Percentiles rank a stretch among this genome's conserved stretches.
Conservation (phyloP, 2,888 invertebrate genomes). For the Amblyteles armatorius region DNA sequence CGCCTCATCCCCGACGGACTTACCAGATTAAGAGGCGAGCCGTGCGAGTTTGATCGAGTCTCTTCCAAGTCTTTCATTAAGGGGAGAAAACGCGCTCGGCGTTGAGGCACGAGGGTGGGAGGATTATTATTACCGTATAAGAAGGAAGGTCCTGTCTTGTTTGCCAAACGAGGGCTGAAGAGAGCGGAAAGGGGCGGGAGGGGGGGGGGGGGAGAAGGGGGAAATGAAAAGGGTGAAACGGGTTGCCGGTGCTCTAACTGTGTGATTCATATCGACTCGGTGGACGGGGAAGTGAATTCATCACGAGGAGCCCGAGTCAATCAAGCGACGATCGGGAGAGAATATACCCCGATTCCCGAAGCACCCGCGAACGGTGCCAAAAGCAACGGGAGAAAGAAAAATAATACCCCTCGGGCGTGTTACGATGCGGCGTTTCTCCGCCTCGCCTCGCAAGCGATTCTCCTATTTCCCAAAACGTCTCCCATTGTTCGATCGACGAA, state of each 20-base stretch:
- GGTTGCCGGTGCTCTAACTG: conserved; percentile 69
- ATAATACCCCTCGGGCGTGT: conserved; percentile 15
- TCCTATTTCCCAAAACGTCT: conserved; percentile 82
- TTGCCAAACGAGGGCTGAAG: conserved; percentile 81
- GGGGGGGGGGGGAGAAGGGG: conserved; percentile 7
- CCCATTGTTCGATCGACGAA: conserved; percentile 78
- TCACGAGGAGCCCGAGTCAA: conserved; percentile 67
- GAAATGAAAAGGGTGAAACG: conserved; percentile 76
- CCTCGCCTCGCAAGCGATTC: not conserved
- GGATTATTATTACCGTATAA: conserved; percentile 82
- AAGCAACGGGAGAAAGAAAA: conserved; percentile 42
- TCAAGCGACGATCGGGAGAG: conserved; percentile 65
- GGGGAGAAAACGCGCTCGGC: conserved; percentile 72
- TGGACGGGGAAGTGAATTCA: conserved; percentile 64
- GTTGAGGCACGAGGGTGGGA: conserved; percentile 73
- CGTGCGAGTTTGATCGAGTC: conserved; percentile 84
- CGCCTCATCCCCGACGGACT: conserved; percentile 81
- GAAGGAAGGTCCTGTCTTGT: conserved; percentile 79
- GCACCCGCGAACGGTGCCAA: conserved; percentile 18
- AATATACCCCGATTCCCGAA: conserved; percentile 44
- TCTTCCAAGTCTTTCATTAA: conserved; percentile 84
- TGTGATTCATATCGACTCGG: conserved; percentile 68
- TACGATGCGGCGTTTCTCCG: not conserved
- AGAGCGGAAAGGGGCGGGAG: conserved; percentile 6
- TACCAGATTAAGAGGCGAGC: conserved; percentile 80